These are phyloP conservation scores for Cyprinodon brontotheroides DNA, from an alignment of 2,113 vertebrate genomes.

Conservation along the genomic window DNA sequence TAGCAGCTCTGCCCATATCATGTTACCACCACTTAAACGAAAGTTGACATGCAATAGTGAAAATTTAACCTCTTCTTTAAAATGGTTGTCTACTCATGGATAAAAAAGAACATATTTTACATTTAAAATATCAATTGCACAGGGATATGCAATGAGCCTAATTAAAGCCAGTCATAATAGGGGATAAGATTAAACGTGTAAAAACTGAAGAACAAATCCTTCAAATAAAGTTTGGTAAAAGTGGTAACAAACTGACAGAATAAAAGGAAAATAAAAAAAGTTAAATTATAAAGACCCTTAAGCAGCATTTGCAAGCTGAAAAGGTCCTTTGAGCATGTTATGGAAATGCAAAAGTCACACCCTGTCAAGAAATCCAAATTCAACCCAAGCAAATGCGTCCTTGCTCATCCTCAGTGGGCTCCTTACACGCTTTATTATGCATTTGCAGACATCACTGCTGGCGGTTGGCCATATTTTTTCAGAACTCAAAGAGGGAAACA, in stretches of 20 bases:
- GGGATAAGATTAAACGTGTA: neutral
- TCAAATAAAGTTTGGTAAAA: conserved; percentile 3
- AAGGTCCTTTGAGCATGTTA: conserved; percentile 41
- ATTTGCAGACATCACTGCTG: conserved; percentile 55
- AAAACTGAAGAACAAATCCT: neutral
- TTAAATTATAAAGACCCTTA: neutral
- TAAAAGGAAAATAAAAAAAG: neutral
- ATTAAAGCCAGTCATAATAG: neutral
- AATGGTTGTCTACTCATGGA: too few species aligned
- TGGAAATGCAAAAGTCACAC: conserved; percentile 43
- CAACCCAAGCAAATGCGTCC: conserved; percentile 21
- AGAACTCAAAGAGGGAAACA: conserved; percentile 27
- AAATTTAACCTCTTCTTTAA: too few species aligned
- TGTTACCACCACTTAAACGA: too few species aligned
- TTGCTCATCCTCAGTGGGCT: conserved; percentile 38
- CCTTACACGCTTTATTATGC: conserved; percentile 53
- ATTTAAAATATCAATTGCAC: too few species aligned
- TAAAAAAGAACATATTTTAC: too few species aligned
- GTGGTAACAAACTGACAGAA: conserved; percentile 8
- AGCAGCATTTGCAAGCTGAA: conserved; percentile 32
- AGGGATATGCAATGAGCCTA: neutral
- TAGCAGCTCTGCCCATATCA: too few species aligned
- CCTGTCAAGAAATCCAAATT: conserved; percentile 50
- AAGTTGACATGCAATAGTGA: too few species aligned
- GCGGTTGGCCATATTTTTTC: conserved; percentile 51